Evolutionary conservation across 2,113 vertebrate genomes (phyloP).

Genomic region (Polypterus senegalus): DNA sequence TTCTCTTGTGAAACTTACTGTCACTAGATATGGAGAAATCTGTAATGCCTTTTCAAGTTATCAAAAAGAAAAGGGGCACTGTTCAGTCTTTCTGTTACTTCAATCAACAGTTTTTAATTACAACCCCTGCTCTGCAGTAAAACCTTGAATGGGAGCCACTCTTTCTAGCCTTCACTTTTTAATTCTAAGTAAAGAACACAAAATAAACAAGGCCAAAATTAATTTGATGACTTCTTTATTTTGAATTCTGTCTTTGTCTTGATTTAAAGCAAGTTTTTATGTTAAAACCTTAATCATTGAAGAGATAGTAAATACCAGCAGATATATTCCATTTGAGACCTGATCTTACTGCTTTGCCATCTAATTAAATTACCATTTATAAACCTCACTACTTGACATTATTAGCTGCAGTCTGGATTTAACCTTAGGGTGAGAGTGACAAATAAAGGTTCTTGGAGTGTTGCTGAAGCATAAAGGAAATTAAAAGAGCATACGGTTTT

Average conservation of each 20-base stretch:
- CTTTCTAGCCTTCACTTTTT: too few relatives aligned
- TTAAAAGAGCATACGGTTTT: conserved; percentile 12
- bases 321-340: neutral
- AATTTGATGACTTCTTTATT: too few relatives aligned
- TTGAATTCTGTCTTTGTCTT: too few relatives aligned
- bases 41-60: neutral
- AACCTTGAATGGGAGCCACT: too few relatives aligned
- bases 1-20: too few relatives aligned
- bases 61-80: neutral
- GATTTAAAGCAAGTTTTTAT: too few relatives aligned
- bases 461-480: neutral
- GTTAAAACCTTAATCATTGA: too few relatives aligned
- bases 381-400: neutral
- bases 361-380: neutral
- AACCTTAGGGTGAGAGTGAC: neutral
- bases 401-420: neutral
- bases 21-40: too few relatives aligned
- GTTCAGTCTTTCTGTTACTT: neutral
- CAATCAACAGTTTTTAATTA: neutral
- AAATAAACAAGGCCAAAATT: too few relatives aligned
- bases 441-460: neutral
- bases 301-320: neutral
- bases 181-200: too few relatives aligned
- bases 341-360: neutral
- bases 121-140: too few relatives aligned